Evolutionary conservation across 2,113 vertebrate genomes (phyloP).

Genomic region (Rafetus swinhoei): DNA sequence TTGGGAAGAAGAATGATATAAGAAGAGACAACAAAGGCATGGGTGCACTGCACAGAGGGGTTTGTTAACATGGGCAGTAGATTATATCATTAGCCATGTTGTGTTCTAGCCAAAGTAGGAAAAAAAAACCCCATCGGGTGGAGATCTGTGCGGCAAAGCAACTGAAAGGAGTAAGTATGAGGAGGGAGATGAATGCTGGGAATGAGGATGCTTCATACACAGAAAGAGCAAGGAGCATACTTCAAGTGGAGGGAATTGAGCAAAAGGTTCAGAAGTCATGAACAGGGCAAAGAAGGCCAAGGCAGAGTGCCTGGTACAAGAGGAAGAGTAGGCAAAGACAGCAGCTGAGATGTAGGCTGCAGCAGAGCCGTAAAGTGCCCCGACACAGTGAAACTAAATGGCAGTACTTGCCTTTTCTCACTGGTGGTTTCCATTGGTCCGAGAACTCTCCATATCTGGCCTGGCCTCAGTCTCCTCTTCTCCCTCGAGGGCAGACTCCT

Average conservation of each 20-base stretch:
- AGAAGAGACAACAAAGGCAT: background rate
- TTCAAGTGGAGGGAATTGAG: background rate
- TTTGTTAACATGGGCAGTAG: fast-evolving
- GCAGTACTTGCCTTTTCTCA: background rate
- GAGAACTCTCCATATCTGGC: background rate
- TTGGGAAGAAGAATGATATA: background rate
- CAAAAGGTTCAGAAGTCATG: background rate
- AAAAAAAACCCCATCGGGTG: fast-evolving
- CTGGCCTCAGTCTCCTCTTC: background rate
- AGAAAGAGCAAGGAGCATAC: background rate
- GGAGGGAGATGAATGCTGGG: background rate
- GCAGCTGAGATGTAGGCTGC: fast-evolving
- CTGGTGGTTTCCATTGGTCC: background rate
- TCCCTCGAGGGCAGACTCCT: background rate
- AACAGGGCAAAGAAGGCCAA: background rate
- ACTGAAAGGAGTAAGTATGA: background rate
- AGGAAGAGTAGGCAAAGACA: background rate
- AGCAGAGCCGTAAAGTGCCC: background rate
- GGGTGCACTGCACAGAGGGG: background rate
- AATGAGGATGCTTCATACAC: background rate
- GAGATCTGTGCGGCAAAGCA: fast-evolving
- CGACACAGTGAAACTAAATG: background rate
- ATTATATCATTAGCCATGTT: background rate
- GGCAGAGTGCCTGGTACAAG: background rate
- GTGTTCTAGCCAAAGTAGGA: fast-evolving